A percentile compares a stretch with the other conserved stretches of the same genome.
These are phyloP conservation scores for Cephus pygmeus DNA, from an alignment of 2,888 invertebrate genomes.

Conservation along the genomic window DNA sequence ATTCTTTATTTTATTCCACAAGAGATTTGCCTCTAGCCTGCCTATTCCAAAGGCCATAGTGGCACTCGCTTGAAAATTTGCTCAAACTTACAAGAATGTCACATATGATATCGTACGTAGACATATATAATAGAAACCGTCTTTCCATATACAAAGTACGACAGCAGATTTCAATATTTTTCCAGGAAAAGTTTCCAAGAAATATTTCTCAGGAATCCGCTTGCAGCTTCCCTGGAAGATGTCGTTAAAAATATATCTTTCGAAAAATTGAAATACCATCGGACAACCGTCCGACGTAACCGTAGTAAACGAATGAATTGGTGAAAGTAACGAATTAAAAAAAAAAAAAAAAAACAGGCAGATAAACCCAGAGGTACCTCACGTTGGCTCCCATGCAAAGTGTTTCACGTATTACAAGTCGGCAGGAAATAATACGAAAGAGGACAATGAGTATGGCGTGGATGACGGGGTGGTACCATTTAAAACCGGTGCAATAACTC, in stretches of 20 bases:
- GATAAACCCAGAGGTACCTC: not conserved
- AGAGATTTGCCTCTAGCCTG: constrained; percentile 20
- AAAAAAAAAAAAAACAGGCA: not conserved
- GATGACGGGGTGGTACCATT: constrained; percentile 5
- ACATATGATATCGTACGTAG: not conserved
- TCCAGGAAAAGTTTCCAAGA: not conserved
- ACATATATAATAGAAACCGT: not conserved
- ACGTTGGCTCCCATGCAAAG: not conserved
- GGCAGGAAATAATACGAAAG: not conserved
- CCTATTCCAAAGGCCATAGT: not conserved
- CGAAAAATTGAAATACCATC: not conserved
- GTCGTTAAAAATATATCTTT: not conserved
- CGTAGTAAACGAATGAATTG: not conserved
- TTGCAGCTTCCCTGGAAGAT: not conserved
- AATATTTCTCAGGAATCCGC: not conserved
- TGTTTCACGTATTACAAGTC: not conserved
- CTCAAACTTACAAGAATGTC: not conserved
- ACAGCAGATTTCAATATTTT: not conserved
- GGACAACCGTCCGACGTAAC: not conserved
- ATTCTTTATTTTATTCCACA: constrained; percentile 37
- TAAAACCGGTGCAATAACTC: constrained; percentile 40
- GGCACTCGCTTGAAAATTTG: not conserved
- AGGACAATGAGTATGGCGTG: not conserved
- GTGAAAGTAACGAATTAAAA: not conserved
- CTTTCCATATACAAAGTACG: not conserved